Conservation (phyloP, 2,888 invertebrate species). For the Meliscaeva auricollis region DNA sequence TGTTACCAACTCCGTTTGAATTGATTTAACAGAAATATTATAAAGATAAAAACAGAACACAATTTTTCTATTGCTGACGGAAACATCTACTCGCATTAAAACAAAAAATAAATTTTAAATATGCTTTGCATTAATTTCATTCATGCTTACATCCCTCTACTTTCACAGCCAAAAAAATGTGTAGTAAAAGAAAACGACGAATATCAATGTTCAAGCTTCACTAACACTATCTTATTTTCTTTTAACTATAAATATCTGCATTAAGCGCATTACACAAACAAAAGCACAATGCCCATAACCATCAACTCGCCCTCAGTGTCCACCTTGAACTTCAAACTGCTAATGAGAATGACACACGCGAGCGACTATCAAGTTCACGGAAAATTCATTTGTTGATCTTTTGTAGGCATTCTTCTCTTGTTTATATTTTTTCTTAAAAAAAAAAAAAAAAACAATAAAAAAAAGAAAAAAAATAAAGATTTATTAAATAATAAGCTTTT, state of each 20-base stretch:
- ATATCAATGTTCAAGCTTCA: too few relatives aligned
- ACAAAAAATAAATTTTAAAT: too few relatives aligned
- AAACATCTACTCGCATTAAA: too few relatives aligned
- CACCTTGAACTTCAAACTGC: constrained; percentile 15
- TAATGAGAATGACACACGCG: constrained; percentile 9
- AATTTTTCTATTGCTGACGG: too few relatives aligned
- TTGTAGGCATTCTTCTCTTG: neutral
- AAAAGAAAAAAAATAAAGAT: too few relatives aligned
- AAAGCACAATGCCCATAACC: constrained; percentile 12
- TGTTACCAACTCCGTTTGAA: too few relatives aligned
- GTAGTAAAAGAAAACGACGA: too few relatives aligned
- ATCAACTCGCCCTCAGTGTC: neutral
- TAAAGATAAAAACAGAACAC: too few relatives aligned
- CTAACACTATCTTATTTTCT: neutral
- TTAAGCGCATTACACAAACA: neutral
- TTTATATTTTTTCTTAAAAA: neutral
- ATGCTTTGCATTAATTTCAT: too few relatives aligned
- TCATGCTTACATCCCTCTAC: too few relatives aligned
- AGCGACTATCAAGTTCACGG: constrained; percentile 18
- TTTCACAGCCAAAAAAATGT: too few relatives aligned
- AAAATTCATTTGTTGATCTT: constrained; percentile 21
- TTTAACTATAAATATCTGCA: neutral
- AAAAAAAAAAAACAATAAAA: neutral
- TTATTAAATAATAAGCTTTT: constrained; percentile 7
- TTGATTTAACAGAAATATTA: too few relatives aligned